Evolutionary conservation across 2,113 vertebrate species (phyloP).

Genomic region (Tragelaphus scriptus): DNA sequence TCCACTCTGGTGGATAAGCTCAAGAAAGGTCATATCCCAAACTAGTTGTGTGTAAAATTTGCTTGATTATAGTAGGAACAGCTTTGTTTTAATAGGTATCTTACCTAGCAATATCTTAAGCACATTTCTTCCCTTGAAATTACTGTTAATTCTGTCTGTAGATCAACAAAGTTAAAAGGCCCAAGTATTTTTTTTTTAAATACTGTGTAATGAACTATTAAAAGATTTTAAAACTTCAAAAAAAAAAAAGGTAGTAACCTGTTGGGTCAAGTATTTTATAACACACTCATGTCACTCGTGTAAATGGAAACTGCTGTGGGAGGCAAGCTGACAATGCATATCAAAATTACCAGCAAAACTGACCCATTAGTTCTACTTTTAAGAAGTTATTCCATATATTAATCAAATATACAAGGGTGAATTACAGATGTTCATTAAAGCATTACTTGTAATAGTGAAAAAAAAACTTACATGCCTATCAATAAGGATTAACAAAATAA

Average conservation of each 20-base stretch:
- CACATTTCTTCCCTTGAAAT: no score
- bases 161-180: no score
- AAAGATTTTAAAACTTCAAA: no score
- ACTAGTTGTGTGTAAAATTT: no score
- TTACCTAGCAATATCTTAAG: no score
- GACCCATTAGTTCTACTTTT: background rate
- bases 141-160: no score
- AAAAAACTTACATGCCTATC: background rate
- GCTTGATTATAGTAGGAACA: no score
- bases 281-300: background rate
- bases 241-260: background rate
- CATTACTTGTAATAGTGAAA: background rate
- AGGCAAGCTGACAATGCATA: background rate
- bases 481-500: background rate
- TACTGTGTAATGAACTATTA: no score
- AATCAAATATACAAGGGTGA: background rate
- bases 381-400: background rate
- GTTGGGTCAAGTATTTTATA: background rate
- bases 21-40: no score
- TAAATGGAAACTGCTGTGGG: background rate
- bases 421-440: background rate
- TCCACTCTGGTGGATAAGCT: no score
- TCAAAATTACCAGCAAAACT: background rate
- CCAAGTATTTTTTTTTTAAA: no score
- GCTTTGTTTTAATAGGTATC: no score